Evolutionary conservation across 2,888 invertebrate species (phyloP), one percentile per base, ranked within the genome.

Genomic region (Chesias legatella): DNA sequence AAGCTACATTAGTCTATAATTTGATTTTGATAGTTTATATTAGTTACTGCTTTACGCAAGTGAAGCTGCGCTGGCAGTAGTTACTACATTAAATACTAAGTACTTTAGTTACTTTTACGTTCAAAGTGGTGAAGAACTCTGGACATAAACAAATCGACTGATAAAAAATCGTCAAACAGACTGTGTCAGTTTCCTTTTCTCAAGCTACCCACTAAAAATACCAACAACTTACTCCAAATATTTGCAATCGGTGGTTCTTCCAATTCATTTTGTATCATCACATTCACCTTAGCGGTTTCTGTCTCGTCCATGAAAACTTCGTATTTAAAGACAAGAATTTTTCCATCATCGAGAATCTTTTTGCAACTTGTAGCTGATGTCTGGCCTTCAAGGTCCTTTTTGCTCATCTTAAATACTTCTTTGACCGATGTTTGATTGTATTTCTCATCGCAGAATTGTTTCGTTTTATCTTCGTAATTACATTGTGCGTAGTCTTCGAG

Each of bases 401-500:
- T 71, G 23, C 73, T 73, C 7, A 45, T 37, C 5, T 33, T 9
- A 3, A 7, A 25, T 11, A 37, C 45, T 6, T 9, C 9, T 2
- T 33, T 6, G 3, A 45, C 45, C 10, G 36, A 9, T 26, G 61
- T 59, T 4, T 62, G 43, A 1, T 67, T 64, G 30, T 53, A 60
- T 35, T 56, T 40, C 5, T 48, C 20, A 6, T 77, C 72, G 27
- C 84, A 85, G 6, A 43, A 30, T 0, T 50, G 43, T 54, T 68
- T 65, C 3, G 55, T 53, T 6, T 63, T 45, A 3, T 33, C 36
- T 17, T 54, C 37, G 36, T 62, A 61, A 25, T 68, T 67, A 30
- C 95, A 96, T 62, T 92, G 90, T 0, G 94, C 94, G 63, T 94
- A 95, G 20, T 90, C 88, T 56, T 91, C 90, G 41, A 94, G 88